Evolutionary conservation across 2,888 invertebrate genomes (phyloP).

Genomic region (Mythimna loreyi): DNA sequence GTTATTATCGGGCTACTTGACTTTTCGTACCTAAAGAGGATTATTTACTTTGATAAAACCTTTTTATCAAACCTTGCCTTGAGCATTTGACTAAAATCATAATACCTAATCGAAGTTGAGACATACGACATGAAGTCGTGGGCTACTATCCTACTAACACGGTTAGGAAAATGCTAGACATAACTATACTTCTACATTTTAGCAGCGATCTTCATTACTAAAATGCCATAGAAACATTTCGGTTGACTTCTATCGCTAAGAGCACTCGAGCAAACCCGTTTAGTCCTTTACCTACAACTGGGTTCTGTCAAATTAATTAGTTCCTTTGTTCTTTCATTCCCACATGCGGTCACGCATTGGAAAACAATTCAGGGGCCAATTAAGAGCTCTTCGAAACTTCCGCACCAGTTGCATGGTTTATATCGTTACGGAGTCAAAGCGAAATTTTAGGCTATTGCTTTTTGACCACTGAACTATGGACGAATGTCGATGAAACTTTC

Average conservation of each 20-base stretch:
- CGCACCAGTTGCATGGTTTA: constrained; percentile 34
- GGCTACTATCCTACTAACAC: no score
- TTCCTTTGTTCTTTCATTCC: constrained; percentile 23
- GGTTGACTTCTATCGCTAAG: background rate
- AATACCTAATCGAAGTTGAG: no score
- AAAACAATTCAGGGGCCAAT: constrained; percentile 20
- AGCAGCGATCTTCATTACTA: no score
- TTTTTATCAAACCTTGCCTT: constrained; percentile 1
- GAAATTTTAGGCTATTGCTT: constrained; percentile 17
- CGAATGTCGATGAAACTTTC: constrained; percentile 9
- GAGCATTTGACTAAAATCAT: background rate
- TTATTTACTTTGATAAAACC: background rate
- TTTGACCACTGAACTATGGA: constrained; percentile 20
- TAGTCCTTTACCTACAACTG: background rate
- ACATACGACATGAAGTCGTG: no score
- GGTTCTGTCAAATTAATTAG: constrained; percentile 9
- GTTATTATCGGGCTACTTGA: constrained; percentile 7
- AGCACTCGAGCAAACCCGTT: background rate
- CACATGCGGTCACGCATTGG: background rate
- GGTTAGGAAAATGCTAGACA: no score
- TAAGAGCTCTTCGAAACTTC: constrained; percentile 27
- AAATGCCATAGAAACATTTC: no score
- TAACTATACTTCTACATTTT: no score
- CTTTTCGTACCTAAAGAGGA: constrained; percentile 3
- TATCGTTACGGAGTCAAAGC: constrained; percentile 38